These are phyloP conservation scores for Elymnias hypermnestra DNA, from an alignment of 1,140 invertebrate genomes.

Conservation along the genomic window DNA sequence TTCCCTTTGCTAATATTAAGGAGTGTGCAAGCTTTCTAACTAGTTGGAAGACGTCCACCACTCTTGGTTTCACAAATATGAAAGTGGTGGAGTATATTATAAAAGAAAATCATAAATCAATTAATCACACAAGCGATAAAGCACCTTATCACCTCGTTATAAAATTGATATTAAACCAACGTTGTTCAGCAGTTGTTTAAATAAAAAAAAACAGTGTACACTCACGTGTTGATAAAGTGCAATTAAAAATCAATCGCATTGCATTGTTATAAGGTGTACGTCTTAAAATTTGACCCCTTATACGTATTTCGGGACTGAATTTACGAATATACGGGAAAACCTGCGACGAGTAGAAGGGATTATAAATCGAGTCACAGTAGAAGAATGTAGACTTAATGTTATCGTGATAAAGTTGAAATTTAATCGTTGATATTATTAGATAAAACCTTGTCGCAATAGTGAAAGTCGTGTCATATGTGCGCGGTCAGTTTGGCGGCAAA, in stretches of 20 bases:
- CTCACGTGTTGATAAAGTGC: not conserved
- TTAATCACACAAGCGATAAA: not conserved
- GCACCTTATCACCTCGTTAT: not conserved
- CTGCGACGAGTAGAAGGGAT: constrained; percentile 8
- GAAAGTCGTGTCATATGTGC: constrained; percentile 48
- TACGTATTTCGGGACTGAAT: constrained; percentile 23
- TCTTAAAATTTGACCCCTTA: constrained; percentile 1
- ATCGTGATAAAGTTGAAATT: constrained; percentile 22
- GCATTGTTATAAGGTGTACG: constrained; percentile 6
- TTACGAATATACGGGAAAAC: constrained; percentile 26
- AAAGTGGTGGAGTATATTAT: constrained; percentile 31
- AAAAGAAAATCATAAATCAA: constrained; percentile 10
- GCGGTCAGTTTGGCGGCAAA: constrained; percentile 59
- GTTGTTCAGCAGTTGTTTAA: not conserved
- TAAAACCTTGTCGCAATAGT: constrained; percentile 43
- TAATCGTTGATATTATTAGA: constrained; percentile 16
- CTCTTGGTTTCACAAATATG: constrained; percentile 52
- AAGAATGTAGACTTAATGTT: constrained; percentile 30
- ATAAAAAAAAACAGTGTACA: no score
- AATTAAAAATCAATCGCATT: constrained; percentile 12
- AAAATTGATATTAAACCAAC: constrained; percentile 4
- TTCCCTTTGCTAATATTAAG: constrained; percentile 1
- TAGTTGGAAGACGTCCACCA: constrained; percentile 26
- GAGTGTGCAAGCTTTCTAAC: constrained; percentile 25
- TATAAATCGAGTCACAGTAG: constrained; percentile 25